Percentiles rank a stretch among this genome's conserved stretches.
phyloP scores from a whole-genome alignment of 2,888 invertebrate species.

The Chrysopilus asiliformis region DNA sequence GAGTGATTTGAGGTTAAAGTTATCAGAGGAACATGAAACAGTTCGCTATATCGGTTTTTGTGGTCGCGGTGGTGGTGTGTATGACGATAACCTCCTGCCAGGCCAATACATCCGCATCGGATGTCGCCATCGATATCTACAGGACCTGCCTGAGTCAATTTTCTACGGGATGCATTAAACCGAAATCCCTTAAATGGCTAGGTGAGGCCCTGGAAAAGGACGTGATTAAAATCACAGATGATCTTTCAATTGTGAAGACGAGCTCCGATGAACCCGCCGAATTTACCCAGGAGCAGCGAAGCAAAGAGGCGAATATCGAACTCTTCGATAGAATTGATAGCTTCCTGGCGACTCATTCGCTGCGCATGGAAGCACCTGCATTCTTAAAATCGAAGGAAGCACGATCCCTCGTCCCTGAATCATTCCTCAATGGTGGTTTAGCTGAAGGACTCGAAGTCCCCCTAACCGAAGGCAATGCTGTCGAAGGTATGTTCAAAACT shows the following conservation, averaged over 20 bases:
- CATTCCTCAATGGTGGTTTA: slow-evolving; percentile 33
- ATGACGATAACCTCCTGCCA: slow-evolving; percentile 19
- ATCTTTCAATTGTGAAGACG: slow-evolving; percentile 56
- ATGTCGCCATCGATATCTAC: slow-evolving; percentile 52
- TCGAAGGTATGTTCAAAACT: slow-evolving; percentile 22
- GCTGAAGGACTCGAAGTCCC: slow-evolving; percentile 58
- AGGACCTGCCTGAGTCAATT: slow-evolving; percentile 52
- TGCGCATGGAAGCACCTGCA: slow-evolving; percentile 60
- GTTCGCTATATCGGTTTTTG: slow-evolving; percentile 5
- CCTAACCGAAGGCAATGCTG: slow-evolving; percentile 42
- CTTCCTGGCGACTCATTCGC: slow-evolving; percentile 61
- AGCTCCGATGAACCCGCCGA: slow-evolving; percentile 30
- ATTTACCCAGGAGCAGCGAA: slow-evolving; percentile 16
- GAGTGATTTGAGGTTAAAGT: neutral
- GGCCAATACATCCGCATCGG: slow-evolving; percentile 41
- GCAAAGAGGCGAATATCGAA: slow-evolving; percentile 42
- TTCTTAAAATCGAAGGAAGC: slow-evolving; percentile 37
- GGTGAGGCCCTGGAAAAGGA: slow-evolving; percentile 51
- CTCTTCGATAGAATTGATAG: slow-evolving; percentile 60
- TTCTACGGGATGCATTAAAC: slow-evolving; percentile 60
- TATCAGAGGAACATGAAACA: slow-evolving; percentile 12
- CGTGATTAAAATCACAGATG: slow-evolving; percentile 61
- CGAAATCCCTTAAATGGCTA: slow-evolving; percentile 63
- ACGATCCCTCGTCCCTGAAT: slow-evolving; percentile 28
- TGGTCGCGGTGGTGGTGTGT: slow-evolving; percentile 12